Evolutionary conservation across 2,888 invertebrate genomes (phyloP).

Genomic region (Tenthredo livida): DNA sequence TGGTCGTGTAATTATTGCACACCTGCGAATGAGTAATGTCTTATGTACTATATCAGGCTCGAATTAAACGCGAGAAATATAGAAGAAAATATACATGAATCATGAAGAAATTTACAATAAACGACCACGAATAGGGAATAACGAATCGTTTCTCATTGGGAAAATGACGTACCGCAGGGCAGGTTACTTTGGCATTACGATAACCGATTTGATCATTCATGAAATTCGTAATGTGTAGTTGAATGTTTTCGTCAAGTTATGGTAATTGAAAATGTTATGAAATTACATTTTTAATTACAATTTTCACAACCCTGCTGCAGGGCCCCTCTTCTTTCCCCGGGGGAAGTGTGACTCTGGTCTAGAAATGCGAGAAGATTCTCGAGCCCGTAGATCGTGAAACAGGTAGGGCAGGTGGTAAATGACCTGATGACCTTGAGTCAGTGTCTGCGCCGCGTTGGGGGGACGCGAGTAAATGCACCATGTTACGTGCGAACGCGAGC

Average conservation of each 20-base stretch:
- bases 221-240: too few species aligned
- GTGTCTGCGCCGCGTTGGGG: slow-evolving; percentile 64
- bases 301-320: too few species aligned
- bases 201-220: too few species aligned
- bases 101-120: background rate
- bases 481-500: slow-evolving; percentile 10
- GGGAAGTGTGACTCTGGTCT: slow-evolving; percentile 15
- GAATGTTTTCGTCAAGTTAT: too few species aligned
- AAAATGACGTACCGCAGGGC: background rate
- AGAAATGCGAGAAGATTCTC: slow-evolving; percentile 20
- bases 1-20: background rate
- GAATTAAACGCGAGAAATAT: background rate
- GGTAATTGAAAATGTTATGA: too few species aligned
- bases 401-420: slow-evolving; percentile 74
- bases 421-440: slow-evolving; percentile 75
- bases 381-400: slow-evolving; percentile 61
- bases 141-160: background rate
- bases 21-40: background rate
- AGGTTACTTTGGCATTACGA: too few species aligned
- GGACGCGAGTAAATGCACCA: slow-evolving; percentile 32
- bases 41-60: background rate
- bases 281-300: too few species aligned
- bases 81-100: background rate
- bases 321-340: background rate
- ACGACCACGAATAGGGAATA: background rate